Evolutionary conservation across 1,140 invertebrate genomes (phyloP).

Genomic region (Lethocerus indicus): DNA sequence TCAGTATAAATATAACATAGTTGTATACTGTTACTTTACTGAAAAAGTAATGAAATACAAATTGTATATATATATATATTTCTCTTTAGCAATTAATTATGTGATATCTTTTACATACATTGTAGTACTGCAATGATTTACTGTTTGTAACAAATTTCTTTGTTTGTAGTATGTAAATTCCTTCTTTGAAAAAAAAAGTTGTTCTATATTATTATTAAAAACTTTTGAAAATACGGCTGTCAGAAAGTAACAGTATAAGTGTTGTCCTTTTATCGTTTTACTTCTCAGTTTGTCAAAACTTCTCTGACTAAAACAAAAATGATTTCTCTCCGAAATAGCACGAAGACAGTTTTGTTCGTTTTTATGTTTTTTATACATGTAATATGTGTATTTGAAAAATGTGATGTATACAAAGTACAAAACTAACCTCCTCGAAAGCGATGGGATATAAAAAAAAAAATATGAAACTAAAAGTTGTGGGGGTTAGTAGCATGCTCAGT

Average conservation of each 20-base stretch:
- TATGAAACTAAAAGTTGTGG: too few species aligned
- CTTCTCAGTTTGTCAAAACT: neutral
- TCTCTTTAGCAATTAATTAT: constrained; percentile 8
- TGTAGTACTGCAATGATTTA: constrained; percentile 2
- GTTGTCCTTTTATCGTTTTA: neutral
- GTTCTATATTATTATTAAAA: constrained; percentile 4
- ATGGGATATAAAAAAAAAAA: too few species aligned
- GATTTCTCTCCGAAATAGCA: too few species aligned
- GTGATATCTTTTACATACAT: constrained; percentile 9
- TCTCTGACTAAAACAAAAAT: too few species aligned
- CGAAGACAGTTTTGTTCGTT: too few species aligned
- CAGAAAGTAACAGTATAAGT: neutral
- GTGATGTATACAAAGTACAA: too few species aligned
- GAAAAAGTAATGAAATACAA: too few species aligned
- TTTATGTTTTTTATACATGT: too few species aligned
- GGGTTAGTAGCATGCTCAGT: too few species aligned
- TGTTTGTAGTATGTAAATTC: too few species aligned
- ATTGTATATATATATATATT: constrained; percentile 7
- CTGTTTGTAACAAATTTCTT: constrained; percentile 4
- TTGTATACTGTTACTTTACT: constrained; percentile 5
- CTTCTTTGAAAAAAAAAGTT: neutral
- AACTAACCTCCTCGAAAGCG: too few species aligned
- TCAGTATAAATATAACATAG: constrained; percentile 1
- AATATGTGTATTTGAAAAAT: too few species aligned
- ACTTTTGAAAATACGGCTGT: neutral